Evolutionary conservation across 1,140 invertebrate genomes (phyloP), one percentile per base, ranked within the genome.

Genomic region (Tenebrio molitor): DNA sequence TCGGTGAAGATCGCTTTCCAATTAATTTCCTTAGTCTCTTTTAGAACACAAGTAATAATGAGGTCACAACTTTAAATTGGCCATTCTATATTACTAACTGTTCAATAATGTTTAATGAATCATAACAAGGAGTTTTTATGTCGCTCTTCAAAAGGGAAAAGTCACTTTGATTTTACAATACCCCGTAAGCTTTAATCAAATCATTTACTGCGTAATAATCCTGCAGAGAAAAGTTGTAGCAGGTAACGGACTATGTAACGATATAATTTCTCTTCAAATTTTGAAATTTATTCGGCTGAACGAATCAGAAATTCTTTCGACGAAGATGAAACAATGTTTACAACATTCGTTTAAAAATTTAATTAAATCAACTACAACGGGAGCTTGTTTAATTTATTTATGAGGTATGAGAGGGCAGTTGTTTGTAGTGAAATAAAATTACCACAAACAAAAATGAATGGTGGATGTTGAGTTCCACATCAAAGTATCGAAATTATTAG

Each of bases 81-180:
- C 10, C 5, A 50, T 21, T 50, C 19, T 14, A n/a, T 21, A 17
- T 10, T 58, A 58, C 46, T 58, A 12, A 58, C 23, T 29, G 23
- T 23, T 58, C 50, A 58, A 58, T 58, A 58, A 58, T 29, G 50
- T 58, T 58, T 58, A 58, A 58, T 58, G 50, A 58, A 58, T 58
- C 50, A 58, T 58, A 58, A 58, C 50, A 34, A 29, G 10, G 50
- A 58, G 2, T 17, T 58, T 58, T 58, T 58, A 29, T 29, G 21
- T 6, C 21, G n/a, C 21, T 29, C 23, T 46, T 2, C 16, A 25
- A 58, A 58, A 58, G 23, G n/a, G 25, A 58, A 29, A 10, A 58
- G 1, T 25, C 23, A 14, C 46, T 53, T 53, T 53, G 23, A 58
- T 58, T 58, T 58, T 58, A 58, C 23, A 1, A n/a, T n/a, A 12